phyloP scores from a whole-genome alignment of 35 echinoderm and acorn worm species.

The Lytechinus variegatus region DNA sequence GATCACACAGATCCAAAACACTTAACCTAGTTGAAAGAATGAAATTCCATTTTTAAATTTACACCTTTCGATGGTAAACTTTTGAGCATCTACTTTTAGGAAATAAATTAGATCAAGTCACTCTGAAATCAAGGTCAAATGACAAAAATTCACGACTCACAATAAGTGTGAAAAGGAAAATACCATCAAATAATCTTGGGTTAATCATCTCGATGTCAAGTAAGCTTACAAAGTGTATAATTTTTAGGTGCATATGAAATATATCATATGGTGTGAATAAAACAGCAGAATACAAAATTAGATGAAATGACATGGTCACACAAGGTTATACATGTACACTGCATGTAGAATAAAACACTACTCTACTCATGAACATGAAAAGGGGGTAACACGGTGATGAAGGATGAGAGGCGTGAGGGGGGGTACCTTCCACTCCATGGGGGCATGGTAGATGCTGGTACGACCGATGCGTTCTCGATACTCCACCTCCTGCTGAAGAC shows the following conservation, averaged over 20 bases:
- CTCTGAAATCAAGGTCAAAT: neutral
- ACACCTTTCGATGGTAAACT: neutral
- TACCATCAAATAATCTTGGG: neutral
- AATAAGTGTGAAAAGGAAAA: neutral
- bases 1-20: neutral
- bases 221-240: neutral
- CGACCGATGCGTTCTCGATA: slow-evolving; percentile 52
- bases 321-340: neutral
- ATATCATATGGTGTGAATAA: neutral
- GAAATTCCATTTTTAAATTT: neutral
- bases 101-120: neutral
- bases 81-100: neutral
- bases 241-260: neutral
- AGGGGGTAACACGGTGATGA: neutral
- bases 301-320: neutral
- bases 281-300: neutral
- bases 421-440: slow-evolving; percentile 20
- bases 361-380: neutral
- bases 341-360: neutral
- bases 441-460: neutral
- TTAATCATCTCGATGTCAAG: neutral
- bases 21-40: neutral
- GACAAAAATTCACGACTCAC: neutral
- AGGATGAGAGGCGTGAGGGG: neutral
- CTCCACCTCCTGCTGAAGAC: slow-evolving; percentile 80